phyloP scores from a whole-genome alignment of 30 jellyfish, hydroid and myxozoan genomes.

The Turritopsis dohrnii region DNA sequence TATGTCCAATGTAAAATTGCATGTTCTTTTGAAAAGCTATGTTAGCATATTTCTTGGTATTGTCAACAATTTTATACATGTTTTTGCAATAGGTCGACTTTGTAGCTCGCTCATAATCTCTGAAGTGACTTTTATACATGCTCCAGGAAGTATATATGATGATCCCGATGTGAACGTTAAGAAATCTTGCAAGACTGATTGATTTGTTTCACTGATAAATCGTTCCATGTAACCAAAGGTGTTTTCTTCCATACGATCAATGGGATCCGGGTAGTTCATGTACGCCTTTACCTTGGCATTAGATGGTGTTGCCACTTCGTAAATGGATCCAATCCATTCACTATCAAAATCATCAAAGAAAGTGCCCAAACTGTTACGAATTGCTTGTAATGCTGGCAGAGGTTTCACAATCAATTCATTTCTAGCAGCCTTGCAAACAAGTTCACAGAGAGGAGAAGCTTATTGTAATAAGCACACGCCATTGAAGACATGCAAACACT shows the following conservation, averaged over 20 bases:
- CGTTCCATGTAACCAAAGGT: not conserved
- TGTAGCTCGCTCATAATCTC: not conserved
- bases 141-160: not conserved
- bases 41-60: not conserved
- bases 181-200: not conserved
- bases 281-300: conserved; percentile 8
- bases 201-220: not conserved
- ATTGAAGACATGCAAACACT: no score
- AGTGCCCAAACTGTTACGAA: no score
- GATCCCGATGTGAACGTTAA: not conserved
- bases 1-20: not conserved
- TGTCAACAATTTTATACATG: not conserved
- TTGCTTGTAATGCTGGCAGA: conserved; percentile 6
- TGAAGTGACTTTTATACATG: not conserved
- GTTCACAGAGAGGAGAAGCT: no score
- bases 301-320: not conserved
- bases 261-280: no score
- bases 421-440: conserved; percentile 11
- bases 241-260: not conserved
- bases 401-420: conserved; percentile 6
- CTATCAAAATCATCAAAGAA: no score
- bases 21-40: not conserved
- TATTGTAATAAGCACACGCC: no score
- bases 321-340: not conserved
- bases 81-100: not conserved